Evolutionary conservation across 2,888 invertebrate genomes (phyloP), one percentile per base, ranked within the genome.

Genomic region (Caradrina clavipalpis): DNA sequence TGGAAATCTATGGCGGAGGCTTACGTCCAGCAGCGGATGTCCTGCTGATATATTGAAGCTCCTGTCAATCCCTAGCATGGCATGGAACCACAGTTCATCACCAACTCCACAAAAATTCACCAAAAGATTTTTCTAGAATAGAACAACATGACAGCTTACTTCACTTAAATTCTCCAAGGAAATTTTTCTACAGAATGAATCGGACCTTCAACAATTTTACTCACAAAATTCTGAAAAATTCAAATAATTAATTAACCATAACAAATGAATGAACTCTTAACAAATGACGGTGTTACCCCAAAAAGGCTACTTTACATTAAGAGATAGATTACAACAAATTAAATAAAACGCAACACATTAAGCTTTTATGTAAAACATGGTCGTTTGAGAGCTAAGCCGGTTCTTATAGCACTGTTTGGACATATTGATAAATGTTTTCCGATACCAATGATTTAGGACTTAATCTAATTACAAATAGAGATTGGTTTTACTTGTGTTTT

Each of bases 321-420:
- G 59, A 75, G 82, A 85, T 69, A 63, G 67, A 81, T 77, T 68
- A 72, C 13, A 50, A 35, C 64, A 73, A 81, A 81, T 81, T 77
- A 66, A 76, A 80, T 73, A 80, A 81, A 81, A 26, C 77, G 76
- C 67, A 59, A 35, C 77, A 86, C 89, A 89, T 91, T 91, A 91
- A 86, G 89, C 91, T 89, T 91, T 88, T 89, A 91, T 91, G 91
- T 91, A 86, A 90, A 90, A 88, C 88, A 88, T 82, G 31, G 17
- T n/a, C 45, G 76, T 77, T 85, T 73, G 69, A 71, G 79, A 80
- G 81, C 84, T 79, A 68, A 83, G 55, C 81, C 86, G 76, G 84
- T 82, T 84, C 53, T 81, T 82, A 79, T 83, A 13, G 80, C 64
- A 71, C 63, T 60, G 57, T 73, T 76, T 76, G 26, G 72, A 80